These are phyloP conservation scores for Frieseomelitta varia DNA, from an alignment of 1,140 invertebrate genomes.

Conservation along the genomic window DNA sequence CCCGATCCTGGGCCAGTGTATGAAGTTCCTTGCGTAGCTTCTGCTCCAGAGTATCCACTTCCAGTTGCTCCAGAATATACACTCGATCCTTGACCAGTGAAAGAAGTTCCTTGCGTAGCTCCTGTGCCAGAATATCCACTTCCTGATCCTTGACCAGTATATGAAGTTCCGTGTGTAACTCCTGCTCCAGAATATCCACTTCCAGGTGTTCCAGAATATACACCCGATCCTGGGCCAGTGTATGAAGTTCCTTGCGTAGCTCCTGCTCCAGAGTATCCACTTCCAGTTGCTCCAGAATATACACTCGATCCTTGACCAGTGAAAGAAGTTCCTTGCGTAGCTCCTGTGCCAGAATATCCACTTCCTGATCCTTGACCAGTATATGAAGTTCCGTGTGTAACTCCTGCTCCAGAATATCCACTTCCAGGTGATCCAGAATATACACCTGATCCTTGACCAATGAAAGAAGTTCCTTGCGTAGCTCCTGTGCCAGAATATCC, in stretches of 20 bases:
- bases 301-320: background rate
- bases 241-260: background rate
- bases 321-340: no score
- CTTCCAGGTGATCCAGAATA: background rate
- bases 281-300: background rate
- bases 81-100: conserved; percentile 2
- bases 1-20: conserved; percentile 3
- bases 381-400: background rate
- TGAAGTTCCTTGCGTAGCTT: background rate
- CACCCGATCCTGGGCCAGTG: background rate
- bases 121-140: conserved; percentile 11
- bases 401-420: background rate
- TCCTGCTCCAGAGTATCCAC: background rate
- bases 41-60: background rate
- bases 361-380: conserved; percentile 10
- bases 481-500: conserved; percentile 18
- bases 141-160: background rate
- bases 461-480: background rate
- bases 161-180: background rate
- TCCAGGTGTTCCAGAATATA: no score
- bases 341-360: conserved; percentile 18
- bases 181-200: no score
- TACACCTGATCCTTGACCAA: background rate
- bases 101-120: background rate
- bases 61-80: background rate